Conservation (phyloP, 2,113 vertebrate species). For the Poeciliopsis retropinna region DNA sequence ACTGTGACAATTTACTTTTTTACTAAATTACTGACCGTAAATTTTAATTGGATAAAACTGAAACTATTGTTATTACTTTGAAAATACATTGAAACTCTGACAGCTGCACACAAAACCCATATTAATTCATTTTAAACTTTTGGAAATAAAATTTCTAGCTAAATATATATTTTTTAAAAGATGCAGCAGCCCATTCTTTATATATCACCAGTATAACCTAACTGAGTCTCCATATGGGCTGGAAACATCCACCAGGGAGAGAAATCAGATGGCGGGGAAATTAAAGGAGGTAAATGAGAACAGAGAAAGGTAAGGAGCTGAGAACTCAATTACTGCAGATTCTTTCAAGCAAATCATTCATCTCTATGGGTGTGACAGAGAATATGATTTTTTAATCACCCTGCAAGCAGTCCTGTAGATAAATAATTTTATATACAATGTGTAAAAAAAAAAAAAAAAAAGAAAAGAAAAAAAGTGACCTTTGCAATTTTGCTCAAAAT, state of each 20-base stretch:
- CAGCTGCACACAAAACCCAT: too few relatives aligned
- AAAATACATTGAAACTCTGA: too few relatives aligned
- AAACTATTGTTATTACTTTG: too few relatives aligned
- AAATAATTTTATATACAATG: neutral
- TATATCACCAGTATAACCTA: constrained; percentile 24
- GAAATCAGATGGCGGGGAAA: constrained; percentile 23
- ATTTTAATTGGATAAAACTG: neutral
- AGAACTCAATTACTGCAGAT: constrained; percentile 31
- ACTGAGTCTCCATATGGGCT: constrained; percentile 17
- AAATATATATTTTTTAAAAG: neutral
- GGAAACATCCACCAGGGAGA: constrained; percentile 19
- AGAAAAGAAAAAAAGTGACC: neutral
- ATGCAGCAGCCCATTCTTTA: neutral
- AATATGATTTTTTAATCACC: neutral
- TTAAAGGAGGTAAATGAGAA: constrained; percentile 33
- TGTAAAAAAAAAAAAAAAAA: neutral
- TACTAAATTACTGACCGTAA: neutral
- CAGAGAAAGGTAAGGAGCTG: constrained; percentile 23
- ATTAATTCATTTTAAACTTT: neutral
- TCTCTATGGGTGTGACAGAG: neutral
- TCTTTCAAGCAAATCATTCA: constrained; percentile 18
- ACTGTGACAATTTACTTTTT: neutral
- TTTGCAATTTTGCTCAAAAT: constrained; percentile 1
- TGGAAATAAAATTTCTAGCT: neutral
- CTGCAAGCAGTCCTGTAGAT: neutral